Conservation (phyloP, 2,113 vertebrate genomes). For the Malaclemys terrapin region DNA sequence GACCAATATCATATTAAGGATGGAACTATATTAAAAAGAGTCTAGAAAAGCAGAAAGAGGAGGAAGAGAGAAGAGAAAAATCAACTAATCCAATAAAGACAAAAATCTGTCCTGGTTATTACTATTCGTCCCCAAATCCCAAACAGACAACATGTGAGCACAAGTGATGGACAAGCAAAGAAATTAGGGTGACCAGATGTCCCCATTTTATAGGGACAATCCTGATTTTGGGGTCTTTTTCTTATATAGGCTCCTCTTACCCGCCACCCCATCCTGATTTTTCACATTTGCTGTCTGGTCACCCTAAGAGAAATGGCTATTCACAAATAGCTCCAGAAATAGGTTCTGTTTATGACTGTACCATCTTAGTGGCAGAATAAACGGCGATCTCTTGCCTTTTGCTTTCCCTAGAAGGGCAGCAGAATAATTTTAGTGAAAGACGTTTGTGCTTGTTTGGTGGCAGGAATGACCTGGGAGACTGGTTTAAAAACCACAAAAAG, state of each 20-base stretch:
- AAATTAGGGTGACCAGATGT: neutral
- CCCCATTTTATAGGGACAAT: too few relatives aligned
- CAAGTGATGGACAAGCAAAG: neutral
- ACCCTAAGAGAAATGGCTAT: neutral
- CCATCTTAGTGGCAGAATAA: neutral
- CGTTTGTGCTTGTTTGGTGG: neutral
- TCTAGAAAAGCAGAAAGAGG: neutral
- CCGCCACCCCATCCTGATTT: too few relatives aligned
- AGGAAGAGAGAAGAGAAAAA: neutral
- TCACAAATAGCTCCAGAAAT: neutral
- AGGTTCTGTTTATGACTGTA: neutral
- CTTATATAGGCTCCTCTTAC: too few relatives aligned
- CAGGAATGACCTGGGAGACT: neutral
- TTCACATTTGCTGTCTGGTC: too few relatives aligned
- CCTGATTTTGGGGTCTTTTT: too few relatives aligned
- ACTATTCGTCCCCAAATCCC: neutral
- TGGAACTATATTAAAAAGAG: neutral
- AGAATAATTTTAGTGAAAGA: neutral
- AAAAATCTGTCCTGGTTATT: neutral
- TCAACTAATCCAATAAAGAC: neutral
- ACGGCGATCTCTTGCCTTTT: neutral
- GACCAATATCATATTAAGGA: neutral
- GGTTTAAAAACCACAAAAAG: neutral
- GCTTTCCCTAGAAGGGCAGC: neutral
- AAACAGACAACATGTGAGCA: neutral